A percentile compares a stretch with the other conserved stretches of the same genome.
These are phyloP conservation scores for Hypolimnas misippus DNA, from an alignment of 2,888 invertebrate species.

Conservation along the genomic window DNA sequence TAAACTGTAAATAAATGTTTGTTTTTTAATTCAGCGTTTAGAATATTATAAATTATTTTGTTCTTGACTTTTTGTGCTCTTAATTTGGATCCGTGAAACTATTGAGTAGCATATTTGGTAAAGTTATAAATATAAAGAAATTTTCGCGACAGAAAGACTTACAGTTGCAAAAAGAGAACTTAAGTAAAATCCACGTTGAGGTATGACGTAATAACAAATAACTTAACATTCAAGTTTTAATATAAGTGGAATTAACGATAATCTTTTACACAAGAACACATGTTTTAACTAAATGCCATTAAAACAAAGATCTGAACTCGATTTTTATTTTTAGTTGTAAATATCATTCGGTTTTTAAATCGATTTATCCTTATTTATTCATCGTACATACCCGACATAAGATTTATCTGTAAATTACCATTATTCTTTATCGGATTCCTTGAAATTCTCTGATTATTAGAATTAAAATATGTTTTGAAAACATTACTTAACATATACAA, in stretches of 20 bases:
- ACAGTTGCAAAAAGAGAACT: too few relatives aligned
- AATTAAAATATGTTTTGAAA: neutral
- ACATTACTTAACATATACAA: too few relatives aligned
- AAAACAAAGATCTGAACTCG: neutral
- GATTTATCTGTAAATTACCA: neutral
- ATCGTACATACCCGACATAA: neutral
- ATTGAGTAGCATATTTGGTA: too few relatives aligned
- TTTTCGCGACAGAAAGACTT: too few relatives aligned
- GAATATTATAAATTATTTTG: neutral
- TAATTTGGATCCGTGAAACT: neutral
- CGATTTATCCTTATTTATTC: constrained; percentile 2
- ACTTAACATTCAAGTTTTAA: too few relatives aligned
- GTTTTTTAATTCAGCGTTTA: neutral
- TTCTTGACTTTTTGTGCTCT: neutral
- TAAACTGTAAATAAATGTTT: neutral
- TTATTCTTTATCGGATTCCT: neutral
- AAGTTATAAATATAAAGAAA: too few relatives aligned
- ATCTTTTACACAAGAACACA: too few relatives aligned
- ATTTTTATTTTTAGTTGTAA: neutral
- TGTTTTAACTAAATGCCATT: neutral
- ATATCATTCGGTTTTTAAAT: neutral
- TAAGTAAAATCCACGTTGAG: neutral
- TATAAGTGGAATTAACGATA: too few relatives aligned
- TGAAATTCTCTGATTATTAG: neutral
- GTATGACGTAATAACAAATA: too few relatives aligned